Percentiles rank a stretch among this genome's conserved stretches.
Conservation (phyloP, 1,140 invertebrate species). For the Apis florea region DNA sequence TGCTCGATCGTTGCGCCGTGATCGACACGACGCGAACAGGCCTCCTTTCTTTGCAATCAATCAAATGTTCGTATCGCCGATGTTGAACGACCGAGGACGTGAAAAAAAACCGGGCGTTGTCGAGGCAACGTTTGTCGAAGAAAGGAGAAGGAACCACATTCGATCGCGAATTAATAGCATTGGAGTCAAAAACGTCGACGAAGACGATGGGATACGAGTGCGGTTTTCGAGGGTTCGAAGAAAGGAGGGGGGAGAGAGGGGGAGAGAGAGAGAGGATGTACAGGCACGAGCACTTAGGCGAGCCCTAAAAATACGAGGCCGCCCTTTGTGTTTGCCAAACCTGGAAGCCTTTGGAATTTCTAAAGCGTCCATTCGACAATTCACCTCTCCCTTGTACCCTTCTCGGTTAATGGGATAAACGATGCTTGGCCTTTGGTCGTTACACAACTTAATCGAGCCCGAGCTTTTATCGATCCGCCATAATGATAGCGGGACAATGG, state of each 20-base stretch:
- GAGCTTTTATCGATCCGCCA: conserved; percentile 7
- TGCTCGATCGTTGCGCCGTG: too few species aligned
- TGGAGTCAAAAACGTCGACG: not conserved
- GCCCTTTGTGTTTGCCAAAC: conserved; percentile 47
- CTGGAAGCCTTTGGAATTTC: conserved; percentile 54
- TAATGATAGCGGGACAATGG: conserved; percentile 22
- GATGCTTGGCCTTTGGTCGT: conserved; percentile 49
- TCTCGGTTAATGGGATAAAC: conserved; percentile 53
- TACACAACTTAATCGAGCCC: conserved; percentile 44
- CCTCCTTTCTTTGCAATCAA: too few species aligned
- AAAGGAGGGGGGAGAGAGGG: too few species aligned
- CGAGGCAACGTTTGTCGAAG: conserved; percentile 25
- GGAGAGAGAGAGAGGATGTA: not conserved
- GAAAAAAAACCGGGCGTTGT: too few species aligned
- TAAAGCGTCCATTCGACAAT: conserved; percentile 52
- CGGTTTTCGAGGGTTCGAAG: not conserved
- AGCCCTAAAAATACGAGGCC: conserved; percentile 29
- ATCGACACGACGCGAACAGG: too few species aligned
- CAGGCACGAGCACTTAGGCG: conserved; percentile 21
- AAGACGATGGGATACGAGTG: not conserved
- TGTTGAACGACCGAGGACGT: too few species aligned
- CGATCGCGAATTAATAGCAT: not conserved
- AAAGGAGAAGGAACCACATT: too few species aligned
- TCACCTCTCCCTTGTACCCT: conserved; percentile 26
- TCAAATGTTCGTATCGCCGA: too few species aligned